Conservation (phyloP, 2,888 invertebrate genomes). For the Ochropacha duplaris region DNA sequence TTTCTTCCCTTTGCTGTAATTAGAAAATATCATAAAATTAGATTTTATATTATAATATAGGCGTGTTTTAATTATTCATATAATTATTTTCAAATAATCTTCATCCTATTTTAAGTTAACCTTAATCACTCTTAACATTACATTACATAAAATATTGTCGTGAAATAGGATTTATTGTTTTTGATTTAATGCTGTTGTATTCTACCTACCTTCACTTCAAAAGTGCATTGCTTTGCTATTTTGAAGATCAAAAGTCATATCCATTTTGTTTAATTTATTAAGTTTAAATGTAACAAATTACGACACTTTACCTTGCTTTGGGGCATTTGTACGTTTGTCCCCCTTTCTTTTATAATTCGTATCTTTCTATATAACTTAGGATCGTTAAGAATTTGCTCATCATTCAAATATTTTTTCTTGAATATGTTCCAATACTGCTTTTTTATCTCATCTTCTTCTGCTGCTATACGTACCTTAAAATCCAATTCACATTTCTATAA, state of each 20-base stretch:
- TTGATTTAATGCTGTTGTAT: no score
- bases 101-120: no score
- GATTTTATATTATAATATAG: no score
- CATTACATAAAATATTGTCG: no score
- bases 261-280: neutral
- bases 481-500: conserved; percentile 8
- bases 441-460: conserved; percentile 75
- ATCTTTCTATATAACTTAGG: conserved; percentile 59
- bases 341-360: conserved; percentile 70
- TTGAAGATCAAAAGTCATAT: conserved; percentile 1
- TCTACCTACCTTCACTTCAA: no score
- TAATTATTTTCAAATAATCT: no score
- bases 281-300: conserved; percentile 1
- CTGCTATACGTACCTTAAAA: conserved; percentile 64
- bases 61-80: no score
- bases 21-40: conserved; percentile 1
- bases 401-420: conserved; percentile 63
- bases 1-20: conserved; percentile 73
- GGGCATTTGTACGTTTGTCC: conserved; percentile 74
- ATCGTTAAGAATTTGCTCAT: conserved; percentile 41
- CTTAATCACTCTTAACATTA: no score
- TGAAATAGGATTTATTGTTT: no score
- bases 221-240: conserved; percentile 7
- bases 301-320: conserved; percentile 67
- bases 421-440: conserved; percentile 72